These are phyloP conservation scores for Epinotia nisella DNA, from an alignment of 2,888 invertebrate genomes.

Conservation along the genomic window DNA sequence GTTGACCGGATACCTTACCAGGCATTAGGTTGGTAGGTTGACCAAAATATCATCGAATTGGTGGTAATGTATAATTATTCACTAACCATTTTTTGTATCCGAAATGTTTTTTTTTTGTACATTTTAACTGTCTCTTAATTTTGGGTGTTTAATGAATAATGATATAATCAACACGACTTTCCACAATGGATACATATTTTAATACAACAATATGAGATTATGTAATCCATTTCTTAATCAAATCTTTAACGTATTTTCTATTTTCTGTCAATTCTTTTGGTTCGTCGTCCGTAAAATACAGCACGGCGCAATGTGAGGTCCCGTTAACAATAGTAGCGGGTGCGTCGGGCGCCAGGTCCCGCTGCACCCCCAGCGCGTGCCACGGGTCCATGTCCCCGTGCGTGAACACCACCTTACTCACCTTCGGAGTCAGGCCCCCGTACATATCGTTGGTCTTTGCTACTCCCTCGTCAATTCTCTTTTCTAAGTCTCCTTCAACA, in stretches of 20 bases:
- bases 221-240: slow-evolving; percentile 58
- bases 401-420: slow-evolving; percentile 83
- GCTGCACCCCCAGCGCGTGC: slow-evolving; percentile 72
- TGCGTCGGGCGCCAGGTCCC: background rate
- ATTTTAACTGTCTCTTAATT: no score
- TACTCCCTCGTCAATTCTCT: slow-evolving; percentile 68
- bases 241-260: slow-evolving; percentile 65
- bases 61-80: no score
- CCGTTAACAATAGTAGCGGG: background rate
- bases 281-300: slow-evolving; percentile 49
- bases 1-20: no score
- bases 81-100: no score
- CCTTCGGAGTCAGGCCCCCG: slow-evolving; percentile 67
- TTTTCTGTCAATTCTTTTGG: slow-evolving; percentile 69
- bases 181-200: no score
- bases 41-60: no score
- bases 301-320: background rate
- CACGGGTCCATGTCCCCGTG: slow-evolving; percentile 86
- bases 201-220: background rate
- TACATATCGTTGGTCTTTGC: slow-evolving; percentile 66
- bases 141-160: no score
- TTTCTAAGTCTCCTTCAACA: slow-evolving; percentile 71
- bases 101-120: no score
- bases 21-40: no score
- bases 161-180: no score